A percentile compares a stretch with the other conserved stretches of the same genome.
These are phyloP conservation scores for Eupithecia vulgata DNA, from an alignment of 2,888 invertebrate species.

Conservation along the genomic window DNA sequence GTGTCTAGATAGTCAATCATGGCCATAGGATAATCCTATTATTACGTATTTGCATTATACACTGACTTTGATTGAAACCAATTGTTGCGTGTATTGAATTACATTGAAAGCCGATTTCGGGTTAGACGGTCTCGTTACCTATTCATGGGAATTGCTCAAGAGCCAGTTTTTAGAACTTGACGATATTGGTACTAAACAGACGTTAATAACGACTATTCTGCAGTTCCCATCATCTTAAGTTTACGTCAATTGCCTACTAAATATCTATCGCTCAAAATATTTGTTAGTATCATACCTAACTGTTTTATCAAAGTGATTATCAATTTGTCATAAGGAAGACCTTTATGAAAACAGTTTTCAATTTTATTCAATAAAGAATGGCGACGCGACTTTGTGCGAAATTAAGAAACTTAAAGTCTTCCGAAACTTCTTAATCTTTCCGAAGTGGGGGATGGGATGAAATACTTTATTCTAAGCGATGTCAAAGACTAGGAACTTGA, in stretches of 20 bases:
- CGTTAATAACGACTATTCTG: neutral
- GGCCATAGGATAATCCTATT: slow-evolving; percentile 67
- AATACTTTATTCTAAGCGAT: slow-evolving; percentile 63
- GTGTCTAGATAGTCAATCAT: slow-evolving; percentile 66
- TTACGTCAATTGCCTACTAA: neutral
- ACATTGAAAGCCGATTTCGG: slow-evolving; percentile 39
- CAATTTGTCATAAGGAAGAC: slow-evolving; percentile 41
- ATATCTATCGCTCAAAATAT: neutral
- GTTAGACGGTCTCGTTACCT: slow-evolving; percentile 26
- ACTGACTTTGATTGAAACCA: slow-evolving; percentile 48
- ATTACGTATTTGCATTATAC: slow-evolving; percentile 54
- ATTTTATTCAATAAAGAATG: slow-evolving; percentile 58
- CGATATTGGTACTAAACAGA: neutral
- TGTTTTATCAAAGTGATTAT: slow-evolving; percentile 15
- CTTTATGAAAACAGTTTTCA: slow-evolving; percentile 55
- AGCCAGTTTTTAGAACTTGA: slow-evolving; percentile 4
- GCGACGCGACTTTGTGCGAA: slow-evolving; percentile 58
- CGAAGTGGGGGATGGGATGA: slow-evolving; percentile 64
- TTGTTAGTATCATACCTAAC: neutral
- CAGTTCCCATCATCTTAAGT: neutral
- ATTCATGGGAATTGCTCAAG: slow-evolving; percentile 26
- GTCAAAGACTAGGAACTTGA: slow-evolving; percentile 51
- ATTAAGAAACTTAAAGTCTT: slow-evolving; percentile 69
- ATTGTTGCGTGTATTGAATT: slow-evolving; percentile 42
- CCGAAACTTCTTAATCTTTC: slow-evolving; percentile 67